Conservation (phyloP, 2,797 vertebrate species). For the Esox masquinongy region DNA sequence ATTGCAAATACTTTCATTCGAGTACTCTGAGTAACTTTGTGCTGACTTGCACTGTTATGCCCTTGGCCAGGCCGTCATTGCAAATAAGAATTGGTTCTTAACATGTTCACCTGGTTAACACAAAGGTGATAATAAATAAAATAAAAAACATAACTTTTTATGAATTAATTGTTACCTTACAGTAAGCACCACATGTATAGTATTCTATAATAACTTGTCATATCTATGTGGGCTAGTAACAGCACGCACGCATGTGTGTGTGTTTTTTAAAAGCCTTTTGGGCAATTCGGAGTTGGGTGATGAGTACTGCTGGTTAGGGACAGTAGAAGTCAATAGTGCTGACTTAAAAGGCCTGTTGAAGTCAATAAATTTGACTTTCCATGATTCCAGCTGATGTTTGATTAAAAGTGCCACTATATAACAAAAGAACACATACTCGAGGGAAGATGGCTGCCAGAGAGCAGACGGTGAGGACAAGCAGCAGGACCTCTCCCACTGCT, state of each 20-base stretch:
- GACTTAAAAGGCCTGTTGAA: constrained; percentile 22
- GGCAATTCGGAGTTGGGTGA: neutral
- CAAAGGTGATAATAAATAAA: no score
- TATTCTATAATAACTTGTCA: no score
- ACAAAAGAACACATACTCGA: constrained; percentile 74
- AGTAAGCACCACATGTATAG: no score
- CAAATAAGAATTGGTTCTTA: no score
- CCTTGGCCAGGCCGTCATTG: no score
- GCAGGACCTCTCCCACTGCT: constrained; percentile 84
- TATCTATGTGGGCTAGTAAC: constrained; percentile 11
- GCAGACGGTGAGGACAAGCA: constrained; percentile 89
- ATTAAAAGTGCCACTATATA: constrained; percentile 27
- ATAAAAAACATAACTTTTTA: no score
- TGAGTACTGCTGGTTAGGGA: neutral
- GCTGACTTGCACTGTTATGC: no score
- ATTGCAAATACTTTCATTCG: no score
- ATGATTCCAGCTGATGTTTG: constrained; percentile 31
- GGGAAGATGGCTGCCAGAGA: constrained; percentile 94
- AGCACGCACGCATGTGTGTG: constrained; percentile 20
- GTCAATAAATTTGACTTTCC: constrained; percentile 59
- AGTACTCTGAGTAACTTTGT: no score
- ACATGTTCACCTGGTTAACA: no score
- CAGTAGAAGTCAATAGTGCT: constrained; percentile 47
- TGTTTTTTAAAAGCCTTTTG: neutral
- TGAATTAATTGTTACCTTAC: no score